Conservation (phyloP, 1,140 invertebrate genomes). For the Caenorhabditis tropicalis region DNA sequence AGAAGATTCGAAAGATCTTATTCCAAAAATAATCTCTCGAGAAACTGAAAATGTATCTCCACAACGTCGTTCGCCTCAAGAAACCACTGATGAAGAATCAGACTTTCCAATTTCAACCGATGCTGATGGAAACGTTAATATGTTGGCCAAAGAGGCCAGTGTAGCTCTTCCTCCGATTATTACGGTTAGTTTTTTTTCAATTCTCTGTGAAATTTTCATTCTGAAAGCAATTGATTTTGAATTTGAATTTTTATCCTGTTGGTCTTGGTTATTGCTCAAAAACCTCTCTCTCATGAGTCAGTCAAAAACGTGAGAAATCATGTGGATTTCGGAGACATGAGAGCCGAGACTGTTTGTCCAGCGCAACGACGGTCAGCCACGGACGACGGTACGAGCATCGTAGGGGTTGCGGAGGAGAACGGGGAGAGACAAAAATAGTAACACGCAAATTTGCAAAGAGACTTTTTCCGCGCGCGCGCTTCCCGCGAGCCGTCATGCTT, state of each 20-base stretch:
- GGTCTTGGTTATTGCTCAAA: not conserved
- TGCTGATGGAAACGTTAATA: not conserved
- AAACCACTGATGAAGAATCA: conserved; percentile 33
- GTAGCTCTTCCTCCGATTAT: not conserved
- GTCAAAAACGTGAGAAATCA: not conserved
- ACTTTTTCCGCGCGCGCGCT: conserved; percentile 5
- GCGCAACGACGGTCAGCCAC: conserved; percentile 4
- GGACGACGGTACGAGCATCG: conserved; percentile 31
- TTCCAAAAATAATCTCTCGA: not conserved
- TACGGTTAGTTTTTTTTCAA: not conserved
- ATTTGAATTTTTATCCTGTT: not conserved
- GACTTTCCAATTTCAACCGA: not conserved
- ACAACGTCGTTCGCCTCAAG: not conserved
- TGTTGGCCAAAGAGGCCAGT: not conserved
- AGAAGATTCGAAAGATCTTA: not conserved
- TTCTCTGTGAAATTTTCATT: not conserved
- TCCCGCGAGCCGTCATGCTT: not conserved
- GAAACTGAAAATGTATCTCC: conserved; percentile 12
- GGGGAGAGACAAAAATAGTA: conserved; percentile 24
- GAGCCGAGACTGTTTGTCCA: conserved; percentile 20
- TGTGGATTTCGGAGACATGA: not conserved
- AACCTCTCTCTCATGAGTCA: not conserved
- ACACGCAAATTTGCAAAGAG: conserved; percentile 40
- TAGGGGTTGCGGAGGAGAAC: not conserved
- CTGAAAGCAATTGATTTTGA: not conserved